phyloP scores from a whole-genome alignment of 1,140 invertebrate species.

The Microplitis mediator region DNA sequence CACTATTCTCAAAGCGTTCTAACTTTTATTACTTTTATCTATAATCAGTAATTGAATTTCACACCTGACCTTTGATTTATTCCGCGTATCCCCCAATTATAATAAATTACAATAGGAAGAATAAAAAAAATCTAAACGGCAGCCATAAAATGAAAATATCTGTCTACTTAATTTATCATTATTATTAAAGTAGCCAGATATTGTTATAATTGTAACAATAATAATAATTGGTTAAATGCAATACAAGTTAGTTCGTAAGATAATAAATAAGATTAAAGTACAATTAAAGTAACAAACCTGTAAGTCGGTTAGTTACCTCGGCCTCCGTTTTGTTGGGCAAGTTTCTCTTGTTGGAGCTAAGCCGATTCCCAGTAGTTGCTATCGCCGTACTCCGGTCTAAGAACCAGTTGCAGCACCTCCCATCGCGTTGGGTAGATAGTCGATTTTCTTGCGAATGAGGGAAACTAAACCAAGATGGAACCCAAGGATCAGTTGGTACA shows the following conservation, averaged over 20 bases:
- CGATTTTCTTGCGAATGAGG: constrained; percentile 9
- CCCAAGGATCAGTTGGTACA: constrained; percentile 8
- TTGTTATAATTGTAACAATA: background rate
- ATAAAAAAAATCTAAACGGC: too few species aligned
- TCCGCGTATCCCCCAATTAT: too few species aligned
- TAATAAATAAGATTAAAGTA: constrained; percentile 38
- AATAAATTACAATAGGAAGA: too few species aligned
- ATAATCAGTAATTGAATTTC: too few species aligned
- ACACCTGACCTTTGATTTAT: too few species aligned
- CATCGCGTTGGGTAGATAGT: background rate
- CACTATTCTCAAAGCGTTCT: too few species aligned
- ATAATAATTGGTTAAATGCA: constrained; percentile 29
- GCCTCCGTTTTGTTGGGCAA: constrained; percentile 25
- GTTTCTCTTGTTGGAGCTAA: constrained; percentile 26
- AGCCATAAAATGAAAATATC: too few species aligned
- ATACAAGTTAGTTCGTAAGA: constrained; percentile 24
- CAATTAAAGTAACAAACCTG: constrained; percentile 35
- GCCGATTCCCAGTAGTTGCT: constrained; percentile 29
- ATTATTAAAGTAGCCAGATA: background rate
- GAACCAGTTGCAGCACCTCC: too few species aligned
- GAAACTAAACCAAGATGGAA: constrained; percentile 13
- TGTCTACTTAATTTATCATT: background rate
- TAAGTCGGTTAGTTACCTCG: constrained; percentile 19
- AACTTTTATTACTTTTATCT: too few species aligned
- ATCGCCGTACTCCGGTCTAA: constrained; percentile 2